Conservation (phyloP, 35 echinoderm and acorn worm genomes). For the Patiria miniata region DNA sequence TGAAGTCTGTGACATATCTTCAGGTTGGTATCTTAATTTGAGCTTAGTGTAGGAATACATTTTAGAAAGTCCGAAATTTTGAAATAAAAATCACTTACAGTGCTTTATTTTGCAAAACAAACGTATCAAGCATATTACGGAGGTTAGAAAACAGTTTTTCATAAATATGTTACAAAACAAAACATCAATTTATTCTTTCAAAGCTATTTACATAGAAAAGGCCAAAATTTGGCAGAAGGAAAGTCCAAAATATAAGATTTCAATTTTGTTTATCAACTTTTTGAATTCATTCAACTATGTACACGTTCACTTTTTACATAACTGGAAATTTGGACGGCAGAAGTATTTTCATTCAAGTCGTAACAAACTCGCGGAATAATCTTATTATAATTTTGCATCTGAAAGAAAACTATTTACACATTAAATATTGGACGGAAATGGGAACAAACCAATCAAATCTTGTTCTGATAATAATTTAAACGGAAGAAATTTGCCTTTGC, state of each 20-base stretch:
- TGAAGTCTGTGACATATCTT: too few species aligned
- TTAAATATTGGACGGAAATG: too few species aligned
- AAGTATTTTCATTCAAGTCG: not conserved
- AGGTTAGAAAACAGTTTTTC: not conserved
- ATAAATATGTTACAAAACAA: not conserved
- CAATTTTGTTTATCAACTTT: not conserved
- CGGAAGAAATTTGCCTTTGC: too few species aligned
- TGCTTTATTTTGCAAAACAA: slow-evolving; percentile 4
- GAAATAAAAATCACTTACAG: too few species aligned
- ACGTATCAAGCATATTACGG: not conserved
- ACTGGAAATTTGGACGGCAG: not conserved
- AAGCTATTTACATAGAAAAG: not conserved
- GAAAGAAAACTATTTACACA: not conserved
- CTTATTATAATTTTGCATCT: not conserved
- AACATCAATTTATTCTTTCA: not conserved
- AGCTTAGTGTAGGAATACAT: too few species aligned
- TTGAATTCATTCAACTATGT: not conserved
- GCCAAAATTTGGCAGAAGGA: not conserved
- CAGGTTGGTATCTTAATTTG: too few species aligned
- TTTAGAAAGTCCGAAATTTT: too few species aligned
- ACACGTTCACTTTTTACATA: not conserved
- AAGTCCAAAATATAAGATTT: not conserved
- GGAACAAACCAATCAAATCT: too few species aligned
- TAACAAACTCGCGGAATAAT: not conserved
- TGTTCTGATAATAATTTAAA: too few species aligned